A percentile compares a stretch with the other conserved stretches of the same genome.
These are phyloP conservation scores for Triplophysa dalaica DNA, from an alignment of 2,113 vertebrate species.

Conservation along the genomic window DNA sequence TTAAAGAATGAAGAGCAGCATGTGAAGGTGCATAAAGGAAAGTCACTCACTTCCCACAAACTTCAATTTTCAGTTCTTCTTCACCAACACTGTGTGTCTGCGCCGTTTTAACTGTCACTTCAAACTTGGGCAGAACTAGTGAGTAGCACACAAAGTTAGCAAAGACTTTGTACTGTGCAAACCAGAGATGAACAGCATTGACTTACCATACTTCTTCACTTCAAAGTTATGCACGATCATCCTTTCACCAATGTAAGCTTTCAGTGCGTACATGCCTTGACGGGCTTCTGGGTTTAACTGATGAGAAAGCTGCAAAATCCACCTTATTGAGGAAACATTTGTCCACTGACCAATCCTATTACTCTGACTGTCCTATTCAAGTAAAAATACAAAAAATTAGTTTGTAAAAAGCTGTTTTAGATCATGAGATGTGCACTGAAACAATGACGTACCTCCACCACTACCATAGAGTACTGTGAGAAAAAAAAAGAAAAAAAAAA, in stretches of 20 bases:
- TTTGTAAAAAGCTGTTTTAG: too few species aligned
- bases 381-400: background rate
- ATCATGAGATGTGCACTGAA: too few species aligned
- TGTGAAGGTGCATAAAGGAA: background rate
- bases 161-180: background rate
- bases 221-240: slow-evolving; percentile 54
- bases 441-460: slow-evolving; percentile 61
- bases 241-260: background rate
- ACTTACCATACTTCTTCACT: slow-evolving; percentile 72
- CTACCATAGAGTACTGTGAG: slow-evolving; percentile 61
- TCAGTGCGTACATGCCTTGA: slow-evolving; percentile 58
- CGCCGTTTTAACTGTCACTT: slow-evolving; percentile 46
- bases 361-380: slow-evolving; percentile 56
- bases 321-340: background rate
- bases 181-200: background rate
- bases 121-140: slow-evolving; percentile 72
- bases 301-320: slow-evolving; percentile 67
- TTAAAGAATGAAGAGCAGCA: background rate
- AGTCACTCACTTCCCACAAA: slow-evolving; percentile 67
- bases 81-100: slow-evolving; percentile 51
- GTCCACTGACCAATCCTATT: background rate
- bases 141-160: background rate
- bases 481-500: too few species aligned
- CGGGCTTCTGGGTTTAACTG: slow-evolving; percentile 65
- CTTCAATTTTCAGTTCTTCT: slow-evolving; percentile 48